Percentiles rank a stretch among this genome's conserved stretches.
These are phyloP conservation scores for Vespertilio murinus DNA, from an alignment of 2,797 vertebrate species.

Conservation along the genomic window DNA sequence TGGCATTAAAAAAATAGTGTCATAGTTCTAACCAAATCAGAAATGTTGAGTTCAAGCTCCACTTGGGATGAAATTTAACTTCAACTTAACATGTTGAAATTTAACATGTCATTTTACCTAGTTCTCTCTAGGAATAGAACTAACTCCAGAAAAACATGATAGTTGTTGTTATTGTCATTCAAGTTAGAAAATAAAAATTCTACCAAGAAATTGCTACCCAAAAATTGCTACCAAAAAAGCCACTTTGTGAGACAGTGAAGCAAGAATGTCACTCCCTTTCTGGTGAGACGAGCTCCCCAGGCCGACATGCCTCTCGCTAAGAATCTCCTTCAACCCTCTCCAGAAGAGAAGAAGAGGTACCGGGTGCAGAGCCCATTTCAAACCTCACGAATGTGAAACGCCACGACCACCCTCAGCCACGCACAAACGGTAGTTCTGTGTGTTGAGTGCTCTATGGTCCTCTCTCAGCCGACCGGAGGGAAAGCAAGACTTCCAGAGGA, in stretches of 20 bases:
- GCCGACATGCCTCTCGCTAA: too few relatives aligned
- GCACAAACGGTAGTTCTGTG: neutral
- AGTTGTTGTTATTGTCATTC: neutral
- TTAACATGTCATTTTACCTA: neutral
- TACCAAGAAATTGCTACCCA: neutral
- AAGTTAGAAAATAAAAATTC: neutral
- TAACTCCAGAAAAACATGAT: neutral
- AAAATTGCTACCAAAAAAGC: neutral
- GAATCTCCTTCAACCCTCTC: too few relatives aligned
- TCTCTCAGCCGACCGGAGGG: neutral
- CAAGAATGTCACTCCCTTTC: neutral
- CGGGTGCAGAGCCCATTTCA: too few relatives aligned
- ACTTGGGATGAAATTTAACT: neutral
- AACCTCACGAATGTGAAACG: too few relatives aligned
- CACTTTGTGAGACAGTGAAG: neutral
- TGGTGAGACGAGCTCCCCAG: too few relatives aligned
- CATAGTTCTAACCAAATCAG: slow-evolving; percentile 4
- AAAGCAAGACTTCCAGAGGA: neutral
- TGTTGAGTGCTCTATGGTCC: too few relatives aligned
- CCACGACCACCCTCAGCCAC: too few relatives aligned
- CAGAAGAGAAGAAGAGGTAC: too few relatives aligned
- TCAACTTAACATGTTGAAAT: too few relatives aligned
- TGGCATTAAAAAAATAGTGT: neutral
- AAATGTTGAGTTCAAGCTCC: neutral
- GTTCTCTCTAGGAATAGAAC: neutral